Evolutionary conservation across 2,888 invertebrate genomes (phyloP), one percentile per base, ranked within the genome.

Genomic region (Sclerodermus sp.): DNA sequence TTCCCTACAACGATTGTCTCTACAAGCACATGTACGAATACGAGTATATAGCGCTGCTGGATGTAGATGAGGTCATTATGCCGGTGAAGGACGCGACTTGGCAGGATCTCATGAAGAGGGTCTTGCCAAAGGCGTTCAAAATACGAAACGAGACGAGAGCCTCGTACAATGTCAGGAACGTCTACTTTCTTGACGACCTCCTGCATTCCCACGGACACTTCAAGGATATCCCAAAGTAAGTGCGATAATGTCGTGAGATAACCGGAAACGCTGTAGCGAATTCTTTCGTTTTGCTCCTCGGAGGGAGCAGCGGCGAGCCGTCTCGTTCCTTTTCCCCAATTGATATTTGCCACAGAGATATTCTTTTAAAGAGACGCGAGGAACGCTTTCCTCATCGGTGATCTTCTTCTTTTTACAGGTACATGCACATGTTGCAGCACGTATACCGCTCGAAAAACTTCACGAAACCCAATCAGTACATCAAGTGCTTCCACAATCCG

Each of bases 1-100:
- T 96, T 66, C 95, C 96, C 10, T 96, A 96, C 82, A 96, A 96
- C 79, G 96, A 96, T 79, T 96, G 96, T 73, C 83, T 96, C 47
- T 96, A 96, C 81, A 89, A 92, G 75, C 91, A 96, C 75, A 86
- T 96, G 82, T 91, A 94, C 77, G 84, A 88, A 59, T 96, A 95
- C 79, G 87, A 91, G 58, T 93, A 91, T 80, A 88, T 95, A 47
- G 92, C 91, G n/a, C 81, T 96, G 51, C 82, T 96, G 45, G 96
- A 96, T 77, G 90, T 93, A 59, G 96, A 96, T 79, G 96, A 96
- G 79, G 90, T 95, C 48, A 94, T 96, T 65, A 93, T 96, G 87
- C 96, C 96, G 6, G 81, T 90, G 62, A 84, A 87, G 64, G 86
- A 87, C 68, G 74, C 74, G 13, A 82, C 84, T 1, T 96, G 96